These are phyloP conservation scores for Prionchulus punctatus DNA, from an alignment of 2,888 invertebrate genomes.

Conservation along the genomic window DNA sequence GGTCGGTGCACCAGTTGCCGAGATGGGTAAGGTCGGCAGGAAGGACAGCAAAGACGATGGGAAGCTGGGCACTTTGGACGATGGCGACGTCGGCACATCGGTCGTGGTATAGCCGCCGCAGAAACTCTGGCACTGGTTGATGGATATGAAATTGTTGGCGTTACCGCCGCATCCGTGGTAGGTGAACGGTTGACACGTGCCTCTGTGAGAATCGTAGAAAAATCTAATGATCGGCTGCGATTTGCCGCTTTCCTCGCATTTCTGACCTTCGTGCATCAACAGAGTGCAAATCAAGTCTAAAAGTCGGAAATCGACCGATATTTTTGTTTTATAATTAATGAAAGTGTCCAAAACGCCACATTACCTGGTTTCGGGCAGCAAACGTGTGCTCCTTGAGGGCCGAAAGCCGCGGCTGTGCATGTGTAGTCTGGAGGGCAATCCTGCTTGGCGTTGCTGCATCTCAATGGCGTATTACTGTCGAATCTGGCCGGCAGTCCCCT, in stretches of 20 bases:
- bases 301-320: too few relatives aligned
- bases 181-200: neutral
- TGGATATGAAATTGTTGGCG: slow-evolving; percentile 8
- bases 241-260: neutral
- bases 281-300: neutral
- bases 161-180: slow-evolving; percentile 6
- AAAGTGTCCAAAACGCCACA: too few relatives aligned
- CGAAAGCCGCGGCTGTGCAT: neutral
- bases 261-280: neutral
- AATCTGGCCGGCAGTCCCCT: neutral
- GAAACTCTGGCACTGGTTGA: slow-evolving; percentile 2
- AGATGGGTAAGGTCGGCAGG: neutral
- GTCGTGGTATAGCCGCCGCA: neutral
- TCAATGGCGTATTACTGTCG: neutral
- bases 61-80: neutral
- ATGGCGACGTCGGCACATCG: neutral
- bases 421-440: slow-evolving; percentile 2
- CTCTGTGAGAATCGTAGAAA: neutral
- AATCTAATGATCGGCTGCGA: neutral
- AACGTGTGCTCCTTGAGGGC: neutral
- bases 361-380: neutral
- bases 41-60: neutral
- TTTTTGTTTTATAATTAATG: too few relatives aligned
- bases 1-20: neutral
- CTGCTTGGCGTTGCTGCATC: neutral